Evolutionary conservation across 2,113 vertebrate genomes (phyloP), one percentile per base, ranked within the genome.

Genomic region (Protobothrops flavoviridis): DNA sequence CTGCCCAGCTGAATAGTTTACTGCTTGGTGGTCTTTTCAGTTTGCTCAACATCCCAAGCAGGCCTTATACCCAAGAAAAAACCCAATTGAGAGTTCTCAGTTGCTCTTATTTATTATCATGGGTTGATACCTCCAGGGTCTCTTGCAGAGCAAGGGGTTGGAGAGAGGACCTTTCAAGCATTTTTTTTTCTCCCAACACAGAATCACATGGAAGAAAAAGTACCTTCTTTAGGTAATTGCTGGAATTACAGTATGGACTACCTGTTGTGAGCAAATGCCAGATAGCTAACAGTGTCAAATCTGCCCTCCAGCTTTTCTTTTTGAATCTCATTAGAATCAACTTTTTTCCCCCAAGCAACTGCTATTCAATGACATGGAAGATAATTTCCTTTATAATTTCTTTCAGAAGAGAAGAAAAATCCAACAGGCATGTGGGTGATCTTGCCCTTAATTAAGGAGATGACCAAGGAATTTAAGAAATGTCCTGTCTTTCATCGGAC

Each of bases 261-360:
- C 33, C 74, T 81, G 6, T 81, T 39, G 74, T 43, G 74, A 81
- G 33, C 7, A 81, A 39, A 81, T 81, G 17, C 17, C 74, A 81
- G 33, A 43, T 9, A 43, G 6, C 74, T 81, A 39, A 39, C 33
- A 81, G 7, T 21, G 3, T 39, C 69, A 81, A 39, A 39, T 39
- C 2, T 81, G 33, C 69, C n/a, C 39, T 81, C 33, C 1, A 4
- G 33, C 6, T 43, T 81, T 81, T 39, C 33, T 81, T 81, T 81
- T 81, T 33, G 17, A 81, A 43, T 21, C 17, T 81, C 74, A 81
- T 3, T 21, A 81, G 33, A 43, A 21, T 81, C 17, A 1, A 20
- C 17, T 3, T 17, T 39, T 21, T 1, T 0, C 1, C 1, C 5
- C 5, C 33, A 0, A 8, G 7, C 13, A 33, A 81, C 15, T 81